Evolutionary conservation across 2,888 invertebrate genomes (phyloP).

Genomic region (Torymus aiolomorphi): DNA sequence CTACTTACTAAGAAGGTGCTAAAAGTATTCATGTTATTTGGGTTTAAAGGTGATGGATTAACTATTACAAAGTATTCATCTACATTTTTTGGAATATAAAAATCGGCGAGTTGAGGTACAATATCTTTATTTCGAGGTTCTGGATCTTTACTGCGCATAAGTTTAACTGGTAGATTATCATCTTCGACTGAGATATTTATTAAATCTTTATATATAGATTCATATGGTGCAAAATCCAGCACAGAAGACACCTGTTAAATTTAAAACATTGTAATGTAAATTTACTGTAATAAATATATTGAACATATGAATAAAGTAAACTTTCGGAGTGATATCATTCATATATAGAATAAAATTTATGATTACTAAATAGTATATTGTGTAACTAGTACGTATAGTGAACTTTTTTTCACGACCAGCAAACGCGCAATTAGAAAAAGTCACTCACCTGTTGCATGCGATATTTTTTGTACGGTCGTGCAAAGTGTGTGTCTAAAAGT

Average conservation of each 20-base stretch:
- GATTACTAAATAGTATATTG: too few species aligned
- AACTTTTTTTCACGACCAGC: too few species aligned
- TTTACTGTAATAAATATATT: slow-evolving; percentile 24
- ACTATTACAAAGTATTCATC: slow-evolving; percentile 65
- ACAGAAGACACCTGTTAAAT: slow-evolving; percentile 66
- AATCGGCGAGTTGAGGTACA: slow-evolving; percentile 67
- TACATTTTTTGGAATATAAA: slow-evolving; percentile 65
- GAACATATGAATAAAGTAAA: background rate
- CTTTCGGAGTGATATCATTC: too few species aligned
- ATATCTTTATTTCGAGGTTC: slow-evolving; percentile 68
- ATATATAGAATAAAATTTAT: too few species aligned
- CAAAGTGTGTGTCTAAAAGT: too few species aligned
- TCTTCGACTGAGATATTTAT: slow-evolving; percentile 69
- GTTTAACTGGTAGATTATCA: slow-evolving; percentile 64
- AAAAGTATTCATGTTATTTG: slow-evolving; percentile 64
- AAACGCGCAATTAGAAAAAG: too few species aligned
- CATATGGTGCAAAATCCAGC: slow-evolving; percentile 68
- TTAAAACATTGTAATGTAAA: slow-evolving; percentile 25
- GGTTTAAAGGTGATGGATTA: slow-evolving; percentile 59
- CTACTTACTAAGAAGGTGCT: slow-evolving; percentile 69
- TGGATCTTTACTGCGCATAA: slow-evolving; percentile 70
- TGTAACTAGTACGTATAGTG: too few species aligned
- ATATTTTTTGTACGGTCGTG: too few species aligned
- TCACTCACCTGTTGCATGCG: too few species aligned
- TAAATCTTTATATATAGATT: slow-evolving; percentile 69